These are phyloP conservation scores for Sitophilus oryzae DNA, from an alignment of 1,140 invertebrate species.

Conservation along the genomic window DNA sequence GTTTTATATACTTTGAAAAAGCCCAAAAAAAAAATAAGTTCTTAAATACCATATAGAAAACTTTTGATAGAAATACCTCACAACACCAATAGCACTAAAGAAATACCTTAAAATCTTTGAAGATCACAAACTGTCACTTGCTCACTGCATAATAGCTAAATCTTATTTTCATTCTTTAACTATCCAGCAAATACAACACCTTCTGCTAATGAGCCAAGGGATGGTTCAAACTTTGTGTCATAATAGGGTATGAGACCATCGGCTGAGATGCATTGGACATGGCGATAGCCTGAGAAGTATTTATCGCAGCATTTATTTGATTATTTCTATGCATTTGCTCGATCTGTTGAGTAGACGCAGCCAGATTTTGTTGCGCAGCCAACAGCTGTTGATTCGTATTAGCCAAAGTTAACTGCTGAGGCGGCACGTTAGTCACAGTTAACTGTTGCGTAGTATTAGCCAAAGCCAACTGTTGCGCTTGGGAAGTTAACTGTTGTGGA, in stretches of 20 bases:
- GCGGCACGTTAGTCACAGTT: constrained; percentile 35
- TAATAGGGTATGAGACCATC: constrained; percentile 67
- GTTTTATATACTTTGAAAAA: too few relatives aligned
- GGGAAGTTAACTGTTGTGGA: constrained; percentile 34
- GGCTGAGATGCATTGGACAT: constrained; percentile 54
- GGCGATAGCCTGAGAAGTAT: constrained; percentile 47
- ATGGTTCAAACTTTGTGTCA: constrained; percentile 52
- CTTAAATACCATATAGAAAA: too few relatives aligned
- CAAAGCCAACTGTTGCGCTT: constrained; percentile 34
- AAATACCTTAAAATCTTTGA: neutral
- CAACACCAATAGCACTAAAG: neutral
- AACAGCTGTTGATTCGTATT: constrained; percentile 30
- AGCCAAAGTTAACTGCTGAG: constrained; percentile 33
- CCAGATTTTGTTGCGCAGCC: constrained; percentile 39
- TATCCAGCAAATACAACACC: constrained; percentile 8
- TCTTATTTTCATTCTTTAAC: too few relatives aligned
- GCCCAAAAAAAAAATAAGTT: too few relatives aligned
- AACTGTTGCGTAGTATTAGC: constrained; percentile 38
- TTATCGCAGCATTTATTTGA: constrained; percentile 41
- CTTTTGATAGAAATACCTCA: too few relatives aligned
- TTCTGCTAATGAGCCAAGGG: constrained; percentile 29
- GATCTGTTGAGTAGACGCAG: constrained; percentile 39
- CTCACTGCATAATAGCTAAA: too few relatives aligned
- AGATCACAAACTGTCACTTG: neutral
- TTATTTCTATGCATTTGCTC: constrained; percentile 38